Evolutionary conservation across 2,797 vertebrate species (phyloP).

Genomic region (Micrastur ruficollis): DNA sequence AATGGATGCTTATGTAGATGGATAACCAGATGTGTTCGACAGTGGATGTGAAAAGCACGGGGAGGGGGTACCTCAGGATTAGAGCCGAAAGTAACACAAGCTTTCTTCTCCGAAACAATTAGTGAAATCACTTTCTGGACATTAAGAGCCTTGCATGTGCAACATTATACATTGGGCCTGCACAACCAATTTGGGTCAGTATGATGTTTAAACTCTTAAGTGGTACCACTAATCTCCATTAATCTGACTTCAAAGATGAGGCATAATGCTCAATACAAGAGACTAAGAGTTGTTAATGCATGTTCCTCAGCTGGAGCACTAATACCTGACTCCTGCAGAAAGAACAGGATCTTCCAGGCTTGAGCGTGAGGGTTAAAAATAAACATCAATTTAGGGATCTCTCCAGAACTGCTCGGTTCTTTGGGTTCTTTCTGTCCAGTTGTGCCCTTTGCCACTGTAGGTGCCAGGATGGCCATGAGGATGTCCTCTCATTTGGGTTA

Average conservation of each 20-base stretch:
- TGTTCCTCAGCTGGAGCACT: constrained; percentile 58
- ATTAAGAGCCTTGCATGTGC: neutral
- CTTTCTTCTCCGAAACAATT: constrained; percentile 70
- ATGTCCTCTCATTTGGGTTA: neutral
- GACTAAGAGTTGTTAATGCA: constrained; percentile 77
- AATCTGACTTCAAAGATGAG: constrained; percentile 83
- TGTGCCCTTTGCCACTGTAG: rapidly evolving
- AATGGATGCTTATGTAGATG: constrained; percentile 39
- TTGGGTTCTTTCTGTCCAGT: neutral
- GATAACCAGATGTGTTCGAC: constrained; percentile 39
- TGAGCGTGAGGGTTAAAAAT: constrained; percentile 32
- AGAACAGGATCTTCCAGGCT: constrained; percentile 12
- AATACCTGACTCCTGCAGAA: constrained; percentile 45
- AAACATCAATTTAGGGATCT: neutral
- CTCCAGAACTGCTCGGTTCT: neutral
- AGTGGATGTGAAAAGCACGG: neutral
- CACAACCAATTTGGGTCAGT: constrained; percentile 80
- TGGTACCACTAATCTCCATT: constrained; percentile 81
- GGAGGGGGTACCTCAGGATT: constrained; percentile 28
- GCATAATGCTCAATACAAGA: constrained; percentile 73
- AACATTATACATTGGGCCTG: neutral
- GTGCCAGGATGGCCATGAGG: neutral
- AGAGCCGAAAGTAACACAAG: constrained; percentile 48
- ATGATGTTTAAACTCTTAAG: constrained; percentile 82
- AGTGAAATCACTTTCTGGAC: constrained; percentile 72